These are phyloP conservation scores for Atrichornis clamosus DNA, from an alignment of 2,113 vertebrate genomes.

Conservation along the genomic window DNA sequence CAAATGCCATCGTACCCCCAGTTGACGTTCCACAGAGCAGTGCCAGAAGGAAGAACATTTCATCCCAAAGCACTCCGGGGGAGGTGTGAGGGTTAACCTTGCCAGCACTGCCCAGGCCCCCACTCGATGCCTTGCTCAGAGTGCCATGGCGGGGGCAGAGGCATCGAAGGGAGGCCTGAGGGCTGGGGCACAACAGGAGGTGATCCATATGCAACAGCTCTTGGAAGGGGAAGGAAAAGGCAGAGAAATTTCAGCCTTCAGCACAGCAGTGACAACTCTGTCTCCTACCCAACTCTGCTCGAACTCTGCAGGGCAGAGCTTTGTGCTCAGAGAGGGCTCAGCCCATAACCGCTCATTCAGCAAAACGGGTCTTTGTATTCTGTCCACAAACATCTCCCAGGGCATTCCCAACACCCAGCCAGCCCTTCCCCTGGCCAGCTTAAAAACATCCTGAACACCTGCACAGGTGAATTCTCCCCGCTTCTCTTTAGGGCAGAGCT, in stretches of 20 bases:
- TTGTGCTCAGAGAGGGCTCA: not conserved
- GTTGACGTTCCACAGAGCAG: not conserved
- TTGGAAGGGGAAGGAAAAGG: not conserved
- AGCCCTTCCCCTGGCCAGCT: accelerated
- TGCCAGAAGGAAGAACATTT: not conserved
- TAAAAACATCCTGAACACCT: not conserved
- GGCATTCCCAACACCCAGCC: not conserved
- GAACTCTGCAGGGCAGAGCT: not conserved
- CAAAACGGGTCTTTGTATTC: not conserved
- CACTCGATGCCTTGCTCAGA: not conserved
- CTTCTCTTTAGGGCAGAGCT: not conserved
- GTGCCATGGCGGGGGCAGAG: not conserved
- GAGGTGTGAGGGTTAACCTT: not conserved
- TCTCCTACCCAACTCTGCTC: not conserved
- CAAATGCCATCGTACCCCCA: not conserved
- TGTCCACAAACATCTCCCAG: not conserved
- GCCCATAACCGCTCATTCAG: not conserved
- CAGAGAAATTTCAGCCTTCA: not conserved
- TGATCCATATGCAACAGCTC: not conserved
- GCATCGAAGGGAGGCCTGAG: not conserved
- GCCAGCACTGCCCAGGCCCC: not conserved
- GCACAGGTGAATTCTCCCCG: not conserved
- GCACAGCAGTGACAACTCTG: not conserved
- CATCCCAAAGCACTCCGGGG: accelerated
- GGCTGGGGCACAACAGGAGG: too few relatives aligned